Base-by-base conservation (phyloP, 2,888 invertebrate species). In the Trypoxylon attenuatum region DNA sequence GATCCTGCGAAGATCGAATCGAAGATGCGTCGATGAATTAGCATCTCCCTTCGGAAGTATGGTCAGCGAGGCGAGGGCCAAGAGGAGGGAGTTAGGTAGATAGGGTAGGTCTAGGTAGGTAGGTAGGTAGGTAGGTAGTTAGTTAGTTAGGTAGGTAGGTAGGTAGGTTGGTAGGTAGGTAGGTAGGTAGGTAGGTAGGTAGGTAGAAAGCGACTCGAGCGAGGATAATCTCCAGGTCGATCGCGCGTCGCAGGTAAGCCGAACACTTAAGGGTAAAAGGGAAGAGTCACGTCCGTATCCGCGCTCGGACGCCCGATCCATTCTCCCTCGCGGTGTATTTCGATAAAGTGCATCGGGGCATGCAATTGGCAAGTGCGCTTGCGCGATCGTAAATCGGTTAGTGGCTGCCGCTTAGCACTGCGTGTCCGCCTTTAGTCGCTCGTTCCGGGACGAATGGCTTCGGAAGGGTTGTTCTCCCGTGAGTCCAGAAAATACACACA, bases 341-440 rank as follows among this genome's bases (percentile, higher is more conserved):
- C 71, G 53, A 38, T 53, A 60, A 70, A 59, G 65, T 64, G 51
- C 65, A 63, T 59, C 73, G 64, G 54, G 59, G 56, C 53, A 50
- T 58, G 59, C 57, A 57, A 73, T 66, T 55, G 50, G 49, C 46
- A 52, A 61, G 58, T 46, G 55, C 73, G 73, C 65, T 51, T 69
- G 76, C 71, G 71, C 76, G 76, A 76, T 73, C 76, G 68, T 76
- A 76, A 76, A 76, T 76, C 76, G 76, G 73, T 73, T 76, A 76
- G 73, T 67, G 71, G 71, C 73, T 71, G 73, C 76, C 73, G 73
- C 71, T 76, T 71, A 66, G 68, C 71, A 58, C 76, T 70, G 67
- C 65, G 59, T 66, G 73, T 73, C 63, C 70, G 70, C 77, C 74
- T 73, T 72, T 74, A 65, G 63, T 59, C 69, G 67, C 61, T 70